Percentiles rank a stretch among this genome's conserved stretches.
phyloP scores from a whole-genome alignment of 2,888 invertebrate species.

The Caenorhabditis afra region DNA sequence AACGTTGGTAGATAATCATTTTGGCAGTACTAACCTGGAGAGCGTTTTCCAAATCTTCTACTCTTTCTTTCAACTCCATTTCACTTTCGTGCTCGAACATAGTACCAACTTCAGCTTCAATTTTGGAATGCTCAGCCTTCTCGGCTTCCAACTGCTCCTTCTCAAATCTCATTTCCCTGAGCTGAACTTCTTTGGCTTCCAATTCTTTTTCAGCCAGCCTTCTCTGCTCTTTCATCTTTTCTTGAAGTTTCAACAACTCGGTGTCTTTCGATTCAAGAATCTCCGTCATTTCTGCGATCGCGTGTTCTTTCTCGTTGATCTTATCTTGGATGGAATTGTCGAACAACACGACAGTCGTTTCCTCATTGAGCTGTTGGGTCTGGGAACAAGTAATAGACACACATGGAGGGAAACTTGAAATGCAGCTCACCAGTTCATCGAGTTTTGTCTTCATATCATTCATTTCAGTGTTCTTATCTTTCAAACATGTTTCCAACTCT shows the following conservation, averaged over 20 bases:
- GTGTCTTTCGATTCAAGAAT: slow-evolving; percentile 60
- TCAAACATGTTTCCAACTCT: slow-evolving; percentile 35
- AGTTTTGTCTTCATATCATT: slow-evolving; percentile 45
- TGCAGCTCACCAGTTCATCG: slow-evolving; percentile 45
- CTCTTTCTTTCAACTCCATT: slow-evolving; percentile 49
- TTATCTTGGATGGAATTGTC: slow-evolving; percentile 57
- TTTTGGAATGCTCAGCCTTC: slow-evolving; percentile 27
- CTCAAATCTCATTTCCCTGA: slow-evolving; percentile 35
- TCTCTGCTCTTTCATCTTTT: slow-evolving; percentile 52
- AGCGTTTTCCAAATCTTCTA: slow-evolving; percentile 67
- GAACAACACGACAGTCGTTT: slow-evolving; percentile 60
- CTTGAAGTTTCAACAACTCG: slow-evolving; percentile 56
- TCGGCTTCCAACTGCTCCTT: slow-evolving; percentile 38
- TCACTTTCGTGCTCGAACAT: slow-evolving; percentile 57
- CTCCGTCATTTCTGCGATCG: slow-evolving; percentile 50
- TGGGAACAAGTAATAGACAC: slow-evolving; percentile 11
- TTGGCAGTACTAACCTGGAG: slow-evolving; percentile 24
- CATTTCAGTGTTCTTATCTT: slow-evolving; percentile 54
- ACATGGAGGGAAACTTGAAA: too few species aligned
- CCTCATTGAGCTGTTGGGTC: slow-evolving; percentile 59
- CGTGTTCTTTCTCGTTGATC: slow-evolving; percentile 43
- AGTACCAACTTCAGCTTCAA: slow-evolving; percentile 48
- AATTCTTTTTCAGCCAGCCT: slow-evolving; percentile 7
- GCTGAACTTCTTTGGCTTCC: slow-evolving; percentile 23
- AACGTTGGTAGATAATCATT: background rate